Evolutionary conservation across 2,113 vertebrate genomes (phyloP).

Genomic region (Dendropsophus ebraccatus): DNA sequence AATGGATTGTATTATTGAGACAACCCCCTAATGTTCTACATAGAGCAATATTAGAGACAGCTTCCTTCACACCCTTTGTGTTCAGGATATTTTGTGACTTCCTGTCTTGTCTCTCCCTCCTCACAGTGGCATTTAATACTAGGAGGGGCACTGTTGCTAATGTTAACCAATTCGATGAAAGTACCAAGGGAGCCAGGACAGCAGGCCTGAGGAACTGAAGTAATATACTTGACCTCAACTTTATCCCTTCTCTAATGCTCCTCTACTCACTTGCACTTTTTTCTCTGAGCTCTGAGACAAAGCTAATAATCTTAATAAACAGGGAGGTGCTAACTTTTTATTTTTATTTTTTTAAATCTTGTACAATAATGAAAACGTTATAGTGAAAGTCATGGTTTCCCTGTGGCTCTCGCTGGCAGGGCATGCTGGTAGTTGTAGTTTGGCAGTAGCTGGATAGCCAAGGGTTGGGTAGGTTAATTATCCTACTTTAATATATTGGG

Average conservation of each 20-base stretch:
- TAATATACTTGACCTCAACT: slow-evolving; percentile 71
- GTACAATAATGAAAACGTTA: no score
- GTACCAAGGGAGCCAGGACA: slow-evolving; percentile 78
- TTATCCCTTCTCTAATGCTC: slow-evolving; percentile 40
- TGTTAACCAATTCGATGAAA: slow-evolving; percentile 81
- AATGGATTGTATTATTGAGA: not conserved
- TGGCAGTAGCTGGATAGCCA: no score
- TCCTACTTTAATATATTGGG: no score
- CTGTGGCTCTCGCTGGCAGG: no score
- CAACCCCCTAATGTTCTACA: not conserved
- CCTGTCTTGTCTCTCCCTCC: slow-evolving; percentile 61
- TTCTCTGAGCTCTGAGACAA: slow-evolving; percentile 47
- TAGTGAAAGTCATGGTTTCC: no score
- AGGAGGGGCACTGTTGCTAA: slow-evolving; percentile 91
- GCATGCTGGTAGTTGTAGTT: no score
- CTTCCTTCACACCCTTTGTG: not conserved
- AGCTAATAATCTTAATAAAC: not conserved
- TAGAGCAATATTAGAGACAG: not conserved
- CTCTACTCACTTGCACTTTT: slow-evolving; percentile 21
- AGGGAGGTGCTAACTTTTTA: not conserved
- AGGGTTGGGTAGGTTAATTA: no score
- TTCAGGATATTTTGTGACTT: slow-evolving; percentile 25
- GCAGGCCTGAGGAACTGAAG: slow-evolving; percentile 86
- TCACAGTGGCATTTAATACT: slow-evolving; percentile 94
- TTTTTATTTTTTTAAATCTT: not conserved